phyloP scores from a whole-genome alignment of 2,113 vertebrate genomes.

The Dermatemys mawii region DNA sequence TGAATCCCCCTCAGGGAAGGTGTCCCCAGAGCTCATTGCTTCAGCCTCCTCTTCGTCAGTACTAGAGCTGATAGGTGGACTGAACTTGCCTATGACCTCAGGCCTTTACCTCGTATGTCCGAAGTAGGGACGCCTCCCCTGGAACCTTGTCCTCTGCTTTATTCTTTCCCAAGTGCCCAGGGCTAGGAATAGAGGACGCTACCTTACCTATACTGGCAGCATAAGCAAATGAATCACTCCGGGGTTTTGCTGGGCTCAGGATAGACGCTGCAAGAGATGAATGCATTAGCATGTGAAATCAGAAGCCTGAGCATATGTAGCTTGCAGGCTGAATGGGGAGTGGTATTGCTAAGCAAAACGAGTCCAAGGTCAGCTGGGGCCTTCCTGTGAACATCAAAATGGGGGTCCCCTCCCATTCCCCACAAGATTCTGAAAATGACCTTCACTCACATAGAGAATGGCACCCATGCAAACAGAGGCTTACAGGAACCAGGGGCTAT shows the following conservation, averaged over 20 bases:
- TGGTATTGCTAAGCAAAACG: background rate
- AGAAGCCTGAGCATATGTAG: background rate
- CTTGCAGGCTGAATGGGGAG: background rate
- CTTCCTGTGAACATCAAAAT: background rate
- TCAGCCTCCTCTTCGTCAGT: conserved; percentile 90
- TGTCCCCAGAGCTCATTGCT: conserved; percentile 34
- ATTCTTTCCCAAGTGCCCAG: background rate
- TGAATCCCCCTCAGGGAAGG: background rate
- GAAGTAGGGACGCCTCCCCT: background rate
- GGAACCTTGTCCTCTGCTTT: background rate
- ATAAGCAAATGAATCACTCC: background rate
- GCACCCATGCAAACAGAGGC: background rate
- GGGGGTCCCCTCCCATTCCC: background rate
- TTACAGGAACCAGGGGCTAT: background rate
- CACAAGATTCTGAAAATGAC: background rate
- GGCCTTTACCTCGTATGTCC: conserved; percentile 76
- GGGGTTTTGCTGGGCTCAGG: background rate
- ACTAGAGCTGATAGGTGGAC: conserved; percentile 87
- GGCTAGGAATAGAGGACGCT: background rate
- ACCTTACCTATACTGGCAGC: background rate
- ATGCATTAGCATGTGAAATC: background rate
- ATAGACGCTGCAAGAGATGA: too few species aligned
- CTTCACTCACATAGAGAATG: background rate
- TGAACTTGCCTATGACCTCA: conserved; percentile 92
- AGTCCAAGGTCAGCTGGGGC: background rate